Evolutionary conservation across 2,113 vertebrate genomes (phyloP), one percentile per base, ranked within the genome.

Genomic region (Smithornis capensis): DNA sequence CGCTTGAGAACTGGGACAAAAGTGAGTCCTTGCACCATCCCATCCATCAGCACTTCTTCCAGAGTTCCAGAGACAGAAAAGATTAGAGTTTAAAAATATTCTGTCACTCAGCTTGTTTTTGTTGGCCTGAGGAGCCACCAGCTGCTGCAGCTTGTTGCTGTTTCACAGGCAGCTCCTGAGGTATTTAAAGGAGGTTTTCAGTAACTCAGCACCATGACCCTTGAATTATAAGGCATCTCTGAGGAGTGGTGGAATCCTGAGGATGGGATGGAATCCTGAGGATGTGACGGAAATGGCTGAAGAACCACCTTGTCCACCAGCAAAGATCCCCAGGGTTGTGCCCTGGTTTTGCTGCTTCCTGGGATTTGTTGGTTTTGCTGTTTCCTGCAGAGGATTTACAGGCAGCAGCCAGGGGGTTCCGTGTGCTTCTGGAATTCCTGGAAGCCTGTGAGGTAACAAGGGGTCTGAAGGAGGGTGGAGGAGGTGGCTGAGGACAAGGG

Each of bases 1-100:
- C 50, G 28, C 69, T 90, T 87, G 89, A 91, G 80, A 87, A 71
- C 65, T 93, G 90, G 82, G 91, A 38, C 83, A 95, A 63, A 91
- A 86, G 87, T 38, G 50, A 87, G 77, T 57, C 64, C 55, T 87
- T 86, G 87, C 94, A 60, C 82, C 81, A 75, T 76, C 87, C 42
- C 44, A 69, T 93, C 93, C 68, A 31, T 29, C 68, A 64, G 31
- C 5, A 22, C 53, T 71, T 24, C 31, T 56, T 60, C 23, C 86
- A 76, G 83, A 90, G 22, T 67, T 52, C 40, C 77, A 85, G 74
- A 86, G 50, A 57, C 40, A 84, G 70, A 44, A 67, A 27, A 81
- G 71, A 76, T 69, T 65, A 67, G 38, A 37, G 57, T 94, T 94
- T 84, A 50, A 93, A 83, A 80, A 82, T 62, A 89, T 18, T 17